These are phyloP conservation scores for Platichthys stellatus DNA, from an alignment of 2,113 vertebrate species.

Conservation along the genomic window DNA sequence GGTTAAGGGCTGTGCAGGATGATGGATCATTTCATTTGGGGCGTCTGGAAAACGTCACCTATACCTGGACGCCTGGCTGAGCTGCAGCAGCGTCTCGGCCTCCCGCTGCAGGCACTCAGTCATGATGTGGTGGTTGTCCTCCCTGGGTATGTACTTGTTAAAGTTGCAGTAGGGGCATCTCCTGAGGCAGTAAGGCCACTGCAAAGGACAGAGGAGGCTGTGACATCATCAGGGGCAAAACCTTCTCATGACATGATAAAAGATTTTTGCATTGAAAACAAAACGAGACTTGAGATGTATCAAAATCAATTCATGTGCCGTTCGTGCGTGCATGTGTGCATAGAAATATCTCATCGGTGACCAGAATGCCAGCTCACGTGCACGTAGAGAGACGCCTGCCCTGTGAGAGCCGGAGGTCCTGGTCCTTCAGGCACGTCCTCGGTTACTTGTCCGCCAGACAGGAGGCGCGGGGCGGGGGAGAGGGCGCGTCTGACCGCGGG, in stretches of 20 bases:
- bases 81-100: conserved; percentile 81
- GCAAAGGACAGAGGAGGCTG: background rate
- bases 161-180: conserved; percentile 95
- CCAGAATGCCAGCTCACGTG: conserved; percentile 74
- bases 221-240: background rate
- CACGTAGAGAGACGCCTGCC: conserved; percentile 81
- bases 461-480: conserved; percentile 2
- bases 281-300: too few species aligned
- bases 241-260: background rate
- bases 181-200: conserved; percentile 97
- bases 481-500: conserved; percentile 9
- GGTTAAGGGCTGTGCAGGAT: too few species aligned
- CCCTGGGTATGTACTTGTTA: conserved; percentile 89
- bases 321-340: background rate
- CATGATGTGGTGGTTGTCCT: conserved; percentile 80
- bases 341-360: background rate
- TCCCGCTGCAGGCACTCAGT: conserved; percentile 86
- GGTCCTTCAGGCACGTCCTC: background rate
- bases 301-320: background rate
- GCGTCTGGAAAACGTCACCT: background rate
- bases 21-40: background rate
- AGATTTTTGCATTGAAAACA: background rate
- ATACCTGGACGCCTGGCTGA: conserved; percentile 87
- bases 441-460: conserved; percentile 9
- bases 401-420: background rate